These are phyloP conservation scores for Eilema griseolum DNA, from an alignment of 2,888 invertebrate species.

Conservation along the genomic window DNA sequence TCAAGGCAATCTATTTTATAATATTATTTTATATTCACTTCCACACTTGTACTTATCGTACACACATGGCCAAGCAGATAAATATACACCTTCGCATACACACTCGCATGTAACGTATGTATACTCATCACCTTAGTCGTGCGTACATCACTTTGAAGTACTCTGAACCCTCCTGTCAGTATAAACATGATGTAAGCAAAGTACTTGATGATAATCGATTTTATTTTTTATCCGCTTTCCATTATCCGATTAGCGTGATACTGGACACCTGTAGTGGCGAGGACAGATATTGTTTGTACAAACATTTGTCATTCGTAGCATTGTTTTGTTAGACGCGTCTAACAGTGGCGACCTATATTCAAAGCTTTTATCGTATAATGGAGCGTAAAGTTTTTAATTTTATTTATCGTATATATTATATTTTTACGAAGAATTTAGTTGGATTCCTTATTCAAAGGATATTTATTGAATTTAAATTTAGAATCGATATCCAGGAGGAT, in stretches of 20 bases:
- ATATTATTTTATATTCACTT: too few relatives aligned
- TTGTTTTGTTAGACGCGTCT: neutral
- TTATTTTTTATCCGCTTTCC: constrained; percentile 18
- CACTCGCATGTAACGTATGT: too few relatives aligned
- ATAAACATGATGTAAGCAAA: neutral
- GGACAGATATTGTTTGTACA: constrained; percentile 6
- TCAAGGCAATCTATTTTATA: too few relatives aligned
- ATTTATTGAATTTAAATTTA: neutral
- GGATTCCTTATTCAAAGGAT: neutral
- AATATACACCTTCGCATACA: too few relatives aligned
- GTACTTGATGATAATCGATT: neutral
- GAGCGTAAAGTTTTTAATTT: constrained; percentile 3
- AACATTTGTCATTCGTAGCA: neutral
- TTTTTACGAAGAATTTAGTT: neutral
- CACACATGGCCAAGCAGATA: too few relatives aligned
- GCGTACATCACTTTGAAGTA: too few relatives aligned
- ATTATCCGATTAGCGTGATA: constrained; percentile 25
- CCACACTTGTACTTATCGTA: too few relatives aligned
- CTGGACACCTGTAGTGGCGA: constrained; percentile 16
- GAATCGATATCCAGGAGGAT: too few relatives aligned
- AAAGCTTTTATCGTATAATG: neutral
- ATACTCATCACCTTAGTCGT: too few relatives aligned
- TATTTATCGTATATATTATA: neutral
- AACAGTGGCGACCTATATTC: neutral
- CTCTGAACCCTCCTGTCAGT: neutral